Evolutionary conservation across 2,888 invertebrate species (phyloP).

Genomic region (Mantis religiosa): DNA sequence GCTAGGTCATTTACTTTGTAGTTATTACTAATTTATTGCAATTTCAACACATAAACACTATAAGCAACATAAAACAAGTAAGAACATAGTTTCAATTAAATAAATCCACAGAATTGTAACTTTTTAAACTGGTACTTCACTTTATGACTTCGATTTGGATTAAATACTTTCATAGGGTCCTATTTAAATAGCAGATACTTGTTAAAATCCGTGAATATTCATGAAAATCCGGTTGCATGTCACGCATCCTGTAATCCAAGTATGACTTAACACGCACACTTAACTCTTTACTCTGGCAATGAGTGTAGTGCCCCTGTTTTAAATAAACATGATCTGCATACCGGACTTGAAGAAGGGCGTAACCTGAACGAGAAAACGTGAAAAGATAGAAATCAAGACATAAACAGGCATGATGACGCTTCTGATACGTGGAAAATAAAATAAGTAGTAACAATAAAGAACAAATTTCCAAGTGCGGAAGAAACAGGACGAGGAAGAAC

Average conservation of each 20-base stretch:
- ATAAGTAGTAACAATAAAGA: neutral
- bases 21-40: too few species aligned
- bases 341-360: neutral
- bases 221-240: neutral
- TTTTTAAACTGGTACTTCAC: neutral
- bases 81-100: too few species aligned
- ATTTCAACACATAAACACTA: too few species aligned
- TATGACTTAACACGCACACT: slow-evolving; percentile 1
- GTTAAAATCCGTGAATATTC: neutral
- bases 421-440: neutral
- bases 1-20: too few species aligned
- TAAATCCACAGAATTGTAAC: too few species aligned
- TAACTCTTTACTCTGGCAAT: neutral
- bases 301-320: neutral
- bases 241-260: neutral
- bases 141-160: neutral
- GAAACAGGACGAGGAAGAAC: neutral
- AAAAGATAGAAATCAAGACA: neutral
- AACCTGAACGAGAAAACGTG: neutral
- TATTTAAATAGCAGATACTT: neutral
- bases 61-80: too few species aligned
- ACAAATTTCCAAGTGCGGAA: neutral
- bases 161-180: neutral
- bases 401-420: neutral
- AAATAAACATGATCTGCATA: neutral